Percentiles rank a stretch among this genome's conserved stretches.
phyloP scores from a whole-genome alignment of 1,140 invertebrate species.

The Trichonephila clavipes region DNA sequence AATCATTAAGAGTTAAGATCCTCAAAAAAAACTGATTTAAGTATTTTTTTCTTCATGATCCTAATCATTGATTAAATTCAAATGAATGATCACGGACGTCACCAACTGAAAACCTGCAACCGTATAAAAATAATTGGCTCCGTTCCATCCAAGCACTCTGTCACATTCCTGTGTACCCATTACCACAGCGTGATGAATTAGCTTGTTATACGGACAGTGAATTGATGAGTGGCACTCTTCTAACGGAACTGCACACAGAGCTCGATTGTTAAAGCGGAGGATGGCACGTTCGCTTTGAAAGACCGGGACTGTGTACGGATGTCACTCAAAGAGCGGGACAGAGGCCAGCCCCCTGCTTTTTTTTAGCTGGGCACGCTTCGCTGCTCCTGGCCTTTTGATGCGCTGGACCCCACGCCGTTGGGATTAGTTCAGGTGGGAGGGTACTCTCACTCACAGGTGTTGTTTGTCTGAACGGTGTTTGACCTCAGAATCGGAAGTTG shows the following conservation, averaged over 20 bases:
- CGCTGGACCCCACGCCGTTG: background rate
- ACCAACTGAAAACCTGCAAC: too few relatives aligned
- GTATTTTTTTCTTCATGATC: too few relatives aligned
- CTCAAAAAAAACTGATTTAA: too few relatives aligned
- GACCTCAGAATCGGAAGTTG: background rate
- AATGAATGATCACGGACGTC: too few relatives aligned
- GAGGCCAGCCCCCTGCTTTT: background rate
- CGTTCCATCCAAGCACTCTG: background rate
- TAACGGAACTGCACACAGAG: conserved; percentile 14
- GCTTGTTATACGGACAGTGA: background rate
- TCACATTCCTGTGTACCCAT: background rate
- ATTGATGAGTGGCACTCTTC: background rate
- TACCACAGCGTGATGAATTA: background rate
- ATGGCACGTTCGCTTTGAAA: conserved; percentile 8
- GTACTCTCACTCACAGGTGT: conserved; percentile 32
- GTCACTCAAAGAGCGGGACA: background rate
- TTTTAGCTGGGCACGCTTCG: background rate
- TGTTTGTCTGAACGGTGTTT: conserved; percentile 34
- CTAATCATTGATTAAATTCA: too few relatives aligned
- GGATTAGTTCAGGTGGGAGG: conserved; percentile 29
- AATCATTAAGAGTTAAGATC: too few relatives aligned
- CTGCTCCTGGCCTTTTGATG: conserved; percentile 9
- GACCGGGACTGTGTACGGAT: background rate
- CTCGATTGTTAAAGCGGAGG: background rate
- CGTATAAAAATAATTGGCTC: too few relatives aligned